phyloP scores from a whole-genome alignment of 2,888 invertebrate species.

The Anaspis maculata region DNA sequence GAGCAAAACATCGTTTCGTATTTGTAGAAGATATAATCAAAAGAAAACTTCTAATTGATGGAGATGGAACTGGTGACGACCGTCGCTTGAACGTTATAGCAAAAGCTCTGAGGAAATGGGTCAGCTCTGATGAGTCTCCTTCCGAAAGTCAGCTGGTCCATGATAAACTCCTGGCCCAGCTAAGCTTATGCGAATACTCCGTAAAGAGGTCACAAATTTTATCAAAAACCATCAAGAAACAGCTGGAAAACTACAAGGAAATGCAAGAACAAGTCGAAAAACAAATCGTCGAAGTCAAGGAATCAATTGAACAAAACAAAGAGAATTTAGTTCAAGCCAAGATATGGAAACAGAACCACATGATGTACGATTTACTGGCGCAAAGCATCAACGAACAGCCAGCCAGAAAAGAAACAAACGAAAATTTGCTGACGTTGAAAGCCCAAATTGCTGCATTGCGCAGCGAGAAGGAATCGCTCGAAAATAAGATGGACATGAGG shows the following conservation, averaged over 20 bases:
- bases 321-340: conserved; percentile 73
- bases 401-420: conserved; percentile 72
- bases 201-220: conserved; percentile 74
- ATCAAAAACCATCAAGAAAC: conserved; percentile 74
- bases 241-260: conserved; percentile 72
- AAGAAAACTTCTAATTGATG: conserved; percentile 85
- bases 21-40: conserved; percentile 85
- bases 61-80: conserved; percentile 96
- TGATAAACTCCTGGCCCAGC: conserved; percentile 72
- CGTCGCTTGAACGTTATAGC: conserved; percentile 76
- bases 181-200: conserved; percentile 83
- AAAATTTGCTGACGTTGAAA: conserved; percentile 59
- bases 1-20: too few relatives aligned
- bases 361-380: conserved; percentile 89
- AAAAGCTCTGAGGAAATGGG: conserved; percentile 78
- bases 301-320: conserved; percentile 76
- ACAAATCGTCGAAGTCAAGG: conserved; percentile 71
- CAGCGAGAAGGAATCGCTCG: conserved; percentile 62
- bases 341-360: conserved; percentile 78
- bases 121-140: conserved; percentile 56
- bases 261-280: conserved; percentile 69
- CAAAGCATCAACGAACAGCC: conserved; percentile 87
- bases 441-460: conserved; percentile 64
- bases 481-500: conserved; percentile 69
- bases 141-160: conserved; percentile 63